A percentile compares a stretch with the other conserved stretches of the same genome.
Evolutionary conservation across 2,888 invertebrate genomes (phyloP).

Genomic region (Mythimna albipuncta): DNA sequence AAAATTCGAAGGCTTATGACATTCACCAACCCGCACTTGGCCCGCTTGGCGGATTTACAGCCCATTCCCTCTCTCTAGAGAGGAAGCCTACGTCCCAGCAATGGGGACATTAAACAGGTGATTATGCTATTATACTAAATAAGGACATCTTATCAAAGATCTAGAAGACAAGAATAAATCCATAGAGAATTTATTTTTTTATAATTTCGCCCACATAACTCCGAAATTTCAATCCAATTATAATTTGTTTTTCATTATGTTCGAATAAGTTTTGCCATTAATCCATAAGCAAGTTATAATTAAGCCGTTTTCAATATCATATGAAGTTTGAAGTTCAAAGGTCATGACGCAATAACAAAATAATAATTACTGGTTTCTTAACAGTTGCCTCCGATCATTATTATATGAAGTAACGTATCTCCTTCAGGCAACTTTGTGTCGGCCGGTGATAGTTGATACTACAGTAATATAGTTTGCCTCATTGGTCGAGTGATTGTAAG

Average conservation of each 20-base stretch:
- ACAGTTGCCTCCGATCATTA: constrained; percentile 34
- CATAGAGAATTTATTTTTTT: too few relatives aligned
- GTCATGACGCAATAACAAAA: constrained; percentile 30
- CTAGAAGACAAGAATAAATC: background rate
- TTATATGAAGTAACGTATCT: constrained; percentile 15
- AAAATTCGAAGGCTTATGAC: too few relatives aligned
- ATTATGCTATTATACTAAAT: too few relatives aligned
- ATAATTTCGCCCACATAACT: too few relatives aligned
- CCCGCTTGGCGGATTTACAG: too few relatives aligned
- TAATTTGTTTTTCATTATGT: background rate
- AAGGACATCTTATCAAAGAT: background rate
- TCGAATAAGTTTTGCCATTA: constrained; percentile 3
- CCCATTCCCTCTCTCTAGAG: too few relatives aligned
- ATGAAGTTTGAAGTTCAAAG: constrained; percentile 41
- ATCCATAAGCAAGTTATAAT: constrained; percentile 6
- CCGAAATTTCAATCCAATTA: too few relatives aligned
- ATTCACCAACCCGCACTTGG: too few relatives aligned
- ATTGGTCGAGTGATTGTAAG: too few relatives aligned
- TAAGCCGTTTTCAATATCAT: constrained; percentile 31
- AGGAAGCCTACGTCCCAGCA: too few relatives aligned
- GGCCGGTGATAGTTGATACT: constrained; percentile 2
- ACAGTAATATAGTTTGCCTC: background rate
- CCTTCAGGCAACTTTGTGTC: constrained; percentile 9
- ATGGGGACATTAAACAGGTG: too few relatives aligned
- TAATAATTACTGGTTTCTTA: constrained; percentile 50